These are phyloP conservation scores for Passerculus sandwichensis DNA, from an alignment of 2,797 vertebrate species.

Conservation along the genomic window DNA sequence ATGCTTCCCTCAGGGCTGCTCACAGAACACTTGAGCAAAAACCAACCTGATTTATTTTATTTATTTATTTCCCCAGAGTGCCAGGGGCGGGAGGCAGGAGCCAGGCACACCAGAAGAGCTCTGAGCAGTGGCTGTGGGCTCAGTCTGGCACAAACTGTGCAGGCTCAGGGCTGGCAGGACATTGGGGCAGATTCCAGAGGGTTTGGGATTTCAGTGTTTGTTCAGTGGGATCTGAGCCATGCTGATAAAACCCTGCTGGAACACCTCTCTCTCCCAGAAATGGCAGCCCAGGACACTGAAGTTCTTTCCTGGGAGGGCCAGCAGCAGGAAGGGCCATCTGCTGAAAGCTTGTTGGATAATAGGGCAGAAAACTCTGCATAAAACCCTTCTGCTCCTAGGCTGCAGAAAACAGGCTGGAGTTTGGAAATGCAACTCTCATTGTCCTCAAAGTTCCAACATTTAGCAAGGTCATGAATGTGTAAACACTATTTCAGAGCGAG, in stretches of 20 bases:
- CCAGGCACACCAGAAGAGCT: not conserved
- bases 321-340: constrained; percentile 4
- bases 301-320: not conserved
- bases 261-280: not conserved
- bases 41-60: not conserved
- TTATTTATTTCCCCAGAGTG: not conserved
- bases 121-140: not conserved
- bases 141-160: not conserved
- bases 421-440: not conserved
- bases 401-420: not conserved
- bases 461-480: constrained; percentile 1
- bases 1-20: not conserved
- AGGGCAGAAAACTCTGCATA: not conserved
- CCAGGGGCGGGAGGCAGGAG: not conserved
- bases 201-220: not conserved
- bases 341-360: not conserved
- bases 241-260: not conserved
- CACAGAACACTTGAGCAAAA: not conserved
- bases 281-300: not conserved
- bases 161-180: not conserved
- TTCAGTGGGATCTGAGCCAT: not conserved
- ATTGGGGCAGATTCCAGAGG: fast-evolving
- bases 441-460: not conserved
- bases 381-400: not conserved
- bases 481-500: not conserved